Percentiles rank a stretch among this genome's conserved stretches.
Conservation (phyloP, 1,140 invertebrate genomes). For the Eubasilissa regina region DNA sequence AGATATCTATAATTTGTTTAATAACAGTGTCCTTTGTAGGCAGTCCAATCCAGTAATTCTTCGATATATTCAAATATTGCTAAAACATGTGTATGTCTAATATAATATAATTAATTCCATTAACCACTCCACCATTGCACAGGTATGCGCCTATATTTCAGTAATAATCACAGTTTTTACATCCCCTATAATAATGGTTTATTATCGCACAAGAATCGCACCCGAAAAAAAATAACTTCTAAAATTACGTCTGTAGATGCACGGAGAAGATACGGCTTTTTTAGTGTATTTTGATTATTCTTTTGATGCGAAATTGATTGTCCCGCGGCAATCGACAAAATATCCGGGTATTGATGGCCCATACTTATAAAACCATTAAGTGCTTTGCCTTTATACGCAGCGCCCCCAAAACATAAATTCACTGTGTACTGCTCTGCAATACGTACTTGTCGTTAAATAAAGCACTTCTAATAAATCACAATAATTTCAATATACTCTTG, state of each 20-base stretch:
- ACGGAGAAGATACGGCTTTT: slow-evolving; percentile 53
- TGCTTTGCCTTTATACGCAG: slow-evolving; percentile 24
- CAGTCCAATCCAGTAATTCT: too few relatives aligned
- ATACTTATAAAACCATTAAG: slow-evolving; percentile 59
- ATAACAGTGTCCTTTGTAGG: too few relatives aligned
- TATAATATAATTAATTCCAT: too few relatives aligned
- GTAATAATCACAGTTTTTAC: neutral
- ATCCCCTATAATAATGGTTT: slow-evolving; percentile 32
- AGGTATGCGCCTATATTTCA: too few relatives aligned
- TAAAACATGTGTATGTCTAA: too few relatives aligned
- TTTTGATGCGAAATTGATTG: slow-evolving; percentile 60
- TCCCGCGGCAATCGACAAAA: slow-evolving; percentile 57
- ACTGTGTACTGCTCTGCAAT: neutral
- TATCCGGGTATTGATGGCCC: slow-evolving; percentile 58
- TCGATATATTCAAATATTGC: too few relatives aligned
- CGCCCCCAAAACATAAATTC: slow-evolving; percentile 43
- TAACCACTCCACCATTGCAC: too few relatives aligned
- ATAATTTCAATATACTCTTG: neutral
- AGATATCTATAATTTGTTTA: too few relatives aligned
- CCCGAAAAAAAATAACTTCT: slow-evolving; percentile 15
- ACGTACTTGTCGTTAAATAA: slow-evolving; percentile 29
- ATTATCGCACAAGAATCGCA: slow-evolving; percentile 43
- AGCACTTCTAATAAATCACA: slow-evolving; percentile 28
- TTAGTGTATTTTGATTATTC: slow-evolving; percentile 57
- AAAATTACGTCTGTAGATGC: slow-evolving; percentile 46